Base-by-base conservation (phyloP, 2,797 vertebrate genomes). In the Strix occidentalis region DNA sequence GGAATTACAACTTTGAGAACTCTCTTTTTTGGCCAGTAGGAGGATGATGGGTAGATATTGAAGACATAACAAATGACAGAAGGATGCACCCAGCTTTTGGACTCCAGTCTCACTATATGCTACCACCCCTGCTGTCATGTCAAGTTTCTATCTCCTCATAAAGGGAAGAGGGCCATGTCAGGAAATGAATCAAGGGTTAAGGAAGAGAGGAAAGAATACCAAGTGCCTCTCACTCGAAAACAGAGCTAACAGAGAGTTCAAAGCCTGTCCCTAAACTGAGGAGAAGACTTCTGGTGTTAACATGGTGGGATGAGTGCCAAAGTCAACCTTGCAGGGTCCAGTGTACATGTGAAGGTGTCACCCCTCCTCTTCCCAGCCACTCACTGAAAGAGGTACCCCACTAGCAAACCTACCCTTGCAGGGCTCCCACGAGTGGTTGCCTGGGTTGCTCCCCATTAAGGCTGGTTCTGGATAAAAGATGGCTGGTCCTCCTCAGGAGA, bases 171-270 rank as follows among this genome's bases (percentile, higher is more conserved):
- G 26, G 8, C 18, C 33, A 43, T 7, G 31, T 46, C 37, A 72
- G 60, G 24, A 89, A 74, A 77, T 51, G 5, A 81, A 60, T 57
- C 24, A 64, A 83, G 8, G 21, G 13, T 74, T 83, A 70, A 83
- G 48, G 85, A 90, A 39, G 56, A 86, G 24, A 83, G 60, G n/a
- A 85, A 93, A 93, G 53, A 87, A 35, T 57, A 90, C 20, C 20
- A 71, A 93, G 61, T 31, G 57, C 11, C 25, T 83, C 24, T 89
- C 6, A 1, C 21, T 68, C 33, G 46, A 83, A 87, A 84, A 50
- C 5, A 76, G 43, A 93, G 11, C 56, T 74, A 83, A 77, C 5
- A 57, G 53, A 69, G 35, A 91, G 66, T 33, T 11, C 11, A 33
- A 83, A 51, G 24, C 20, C 16, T 3, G 1, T 50, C 29, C 23